These are phyloP conservation scores for Danio tinwini DNA, from an alignment of 2,797 vertebrate species.

Conservation along the genomic window DNA sequence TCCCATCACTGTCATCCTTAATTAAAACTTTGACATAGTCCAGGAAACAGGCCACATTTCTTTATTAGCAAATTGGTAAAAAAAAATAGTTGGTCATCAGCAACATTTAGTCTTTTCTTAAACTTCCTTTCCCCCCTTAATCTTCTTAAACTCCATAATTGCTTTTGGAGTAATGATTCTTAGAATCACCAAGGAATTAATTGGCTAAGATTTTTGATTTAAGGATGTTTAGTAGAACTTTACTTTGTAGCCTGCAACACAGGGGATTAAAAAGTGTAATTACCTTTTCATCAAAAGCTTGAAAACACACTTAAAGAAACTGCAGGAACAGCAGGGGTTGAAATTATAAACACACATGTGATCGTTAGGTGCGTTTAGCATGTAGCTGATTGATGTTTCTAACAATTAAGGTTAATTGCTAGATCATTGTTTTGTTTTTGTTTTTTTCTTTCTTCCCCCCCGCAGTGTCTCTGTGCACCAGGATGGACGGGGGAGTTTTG, in stretches of 20 bases:
- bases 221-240: constrained; percentile 1
- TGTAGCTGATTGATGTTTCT: neutral
- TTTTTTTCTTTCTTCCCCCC: constrained; percentile 34
- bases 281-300: constrained; percentile 5
- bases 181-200: constrained; percentile 12
- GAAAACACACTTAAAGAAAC: neutral
- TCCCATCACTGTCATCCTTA: constrained; percentile 56
- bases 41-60: constrained; percentile 51
- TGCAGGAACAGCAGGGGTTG: neutral
- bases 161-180: neutral
- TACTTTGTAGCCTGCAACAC: neutral
- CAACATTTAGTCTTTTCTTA: neutral
- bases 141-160: neutral
- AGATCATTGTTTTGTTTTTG: neutral
- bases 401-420: constrained; percentile 7
- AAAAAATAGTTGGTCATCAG: constrained; percentile 23
- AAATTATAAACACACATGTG: neutral
- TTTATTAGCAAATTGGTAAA: constrained; percentile 38
- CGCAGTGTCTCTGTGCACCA: constrained; percentile 78
- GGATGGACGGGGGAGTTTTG: constrained; percentile 81
- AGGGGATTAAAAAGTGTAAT: neutral
- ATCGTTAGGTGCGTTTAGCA: neutral
- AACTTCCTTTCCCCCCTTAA: neutral
- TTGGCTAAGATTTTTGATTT: neutral
- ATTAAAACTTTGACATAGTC: constrained; percentile 57